Base-by-base conservation (phyloP, 2,888 invertebrate genomes). In the Vesta saturnalis region DNA sequence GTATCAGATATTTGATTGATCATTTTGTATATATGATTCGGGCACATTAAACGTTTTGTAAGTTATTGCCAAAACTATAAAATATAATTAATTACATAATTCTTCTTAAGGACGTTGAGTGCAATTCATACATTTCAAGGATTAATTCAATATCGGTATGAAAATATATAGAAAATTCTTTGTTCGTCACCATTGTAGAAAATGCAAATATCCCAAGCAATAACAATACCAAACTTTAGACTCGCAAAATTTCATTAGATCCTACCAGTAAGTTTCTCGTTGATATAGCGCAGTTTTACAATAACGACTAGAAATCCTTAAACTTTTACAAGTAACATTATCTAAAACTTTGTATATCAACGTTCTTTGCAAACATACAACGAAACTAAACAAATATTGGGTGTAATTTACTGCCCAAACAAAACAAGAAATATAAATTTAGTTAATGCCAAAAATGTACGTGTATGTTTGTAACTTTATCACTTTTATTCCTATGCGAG, bases 341-440 rank as follows among this genome's bases (percentile, higher is more conserved):
- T 18, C 16, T 49, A 14, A 49, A 49, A 49, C 49, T 49, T 49
- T 49, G 49, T 49, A 18, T 49, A 49, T 49, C 49, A 6, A 46
- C 46, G 46, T n/a, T n/a, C 15, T 14, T 14, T 8, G 46, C 46
- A 14, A 30, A 10, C 12, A 46, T 12, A 14, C 46, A 14, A 49
- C 19, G 49, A 18, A 49, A 49, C 49, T 49, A 49, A 49, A 49
- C 14, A 49, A 15, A 49, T 49, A 49, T 49, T 49, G 15, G 49
- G 19, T 49, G 49, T 49, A 49, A 49, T 49, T 49, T 49, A 49
- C 18, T 49, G 49, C 14, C 16, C 10, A 43, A 58, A 58, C 1
- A 14, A 35, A 58, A 58, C 22, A 21, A 12, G n/a, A 55, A 18
- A 35, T 39, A 58, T 43, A 58, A 39, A 39, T 43, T 58, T 58